Percentiles rank a stretch among this genome's conserved stretches.
These are phyloP conservation scores for Oxystoma pomonae DNA, from an alignment of 2,888 invertebrate species.

Conservation along the genomic window DNA sequence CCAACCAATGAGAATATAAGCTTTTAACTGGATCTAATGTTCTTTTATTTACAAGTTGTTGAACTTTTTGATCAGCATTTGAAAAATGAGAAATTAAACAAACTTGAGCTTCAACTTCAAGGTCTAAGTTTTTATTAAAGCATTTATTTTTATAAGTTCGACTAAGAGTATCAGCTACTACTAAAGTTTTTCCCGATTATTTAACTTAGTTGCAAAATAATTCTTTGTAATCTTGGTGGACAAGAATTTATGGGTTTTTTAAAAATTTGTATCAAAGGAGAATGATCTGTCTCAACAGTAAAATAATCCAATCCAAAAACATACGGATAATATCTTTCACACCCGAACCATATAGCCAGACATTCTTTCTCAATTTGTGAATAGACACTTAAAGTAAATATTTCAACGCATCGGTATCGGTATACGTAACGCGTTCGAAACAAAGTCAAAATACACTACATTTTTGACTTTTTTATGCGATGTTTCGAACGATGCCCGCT, in stretches of 20 bases:
- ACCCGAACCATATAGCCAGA: neutral
- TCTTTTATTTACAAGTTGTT: neutral
- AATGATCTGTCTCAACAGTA: conserved; percentile 2
- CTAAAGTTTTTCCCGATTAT: neutral
- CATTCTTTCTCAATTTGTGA: neutral
- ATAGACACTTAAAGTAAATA: too few species aligned
- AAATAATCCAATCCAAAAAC: neutral
- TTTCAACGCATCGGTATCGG: too few species aligned
- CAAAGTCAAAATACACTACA: too few species aligned
- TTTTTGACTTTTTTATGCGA: too few species aligned
- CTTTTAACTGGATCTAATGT: neutral
- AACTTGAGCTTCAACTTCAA: neutral
- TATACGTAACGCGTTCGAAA: too few species aligned
- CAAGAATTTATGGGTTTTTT: neutral
- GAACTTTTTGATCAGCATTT: neutral
- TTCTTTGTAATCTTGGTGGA: neutral
- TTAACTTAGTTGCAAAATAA: neutral
- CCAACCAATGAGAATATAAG: neutral
- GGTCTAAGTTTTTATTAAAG: conserved; percentile 1
- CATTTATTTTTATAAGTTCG: neutral
- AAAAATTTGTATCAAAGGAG: neutral
- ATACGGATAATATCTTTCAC: neutral
- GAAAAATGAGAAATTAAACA: neutral
- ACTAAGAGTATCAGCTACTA: neutral
- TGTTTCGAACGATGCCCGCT: too few species aligned